Conservation (phyloP, 2,888 invertebrate genomes). For the Hydropsyche betteni region DNA sequence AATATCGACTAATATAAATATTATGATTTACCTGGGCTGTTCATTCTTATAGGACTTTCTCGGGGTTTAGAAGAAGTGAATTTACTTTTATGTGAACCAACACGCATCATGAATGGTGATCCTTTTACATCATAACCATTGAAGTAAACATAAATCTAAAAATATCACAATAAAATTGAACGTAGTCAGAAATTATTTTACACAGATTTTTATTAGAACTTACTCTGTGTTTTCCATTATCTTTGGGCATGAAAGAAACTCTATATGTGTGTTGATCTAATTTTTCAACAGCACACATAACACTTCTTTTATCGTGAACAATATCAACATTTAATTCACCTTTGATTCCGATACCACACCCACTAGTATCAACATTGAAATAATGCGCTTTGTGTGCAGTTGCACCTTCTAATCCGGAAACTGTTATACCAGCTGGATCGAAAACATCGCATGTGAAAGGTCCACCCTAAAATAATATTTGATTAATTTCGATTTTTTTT, state of each 20-base stretch:
- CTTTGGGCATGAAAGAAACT: slow-evolving; percentile 81
- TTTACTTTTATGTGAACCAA: slow-evolving; percentile 76
- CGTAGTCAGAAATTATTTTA: too few species aligned
- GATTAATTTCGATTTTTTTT: neutral
- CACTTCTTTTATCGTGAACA: slow-evolving; percentile 86
- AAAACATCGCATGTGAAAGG: slow-evolving; percentile 97
- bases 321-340: slow-evolving; percentile 91
- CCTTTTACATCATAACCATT: slow-evolving; percentile 88
- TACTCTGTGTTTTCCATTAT: slow-evolving; percentile 81
- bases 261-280: slow-evolving; percentile 79
- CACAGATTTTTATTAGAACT: slow-evolving; percentile 50
- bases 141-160: slow-evolving; percentile 85
- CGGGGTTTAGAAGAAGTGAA: slow-evolving; percentile 63
- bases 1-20: neutral
- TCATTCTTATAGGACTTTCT: slow-evolving; percentile 66
- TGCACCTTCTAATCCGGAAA: slow-evolving; percentile 82
- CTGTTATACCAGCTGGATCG: slow-evolving; percentile 89
- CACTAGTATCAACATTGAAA: slow-evolving; percentile 74
- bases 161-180: neutral
- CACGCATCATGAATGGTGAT: slow-evolving; percentile 87
- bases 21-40: slow-evolving; percentile 62
- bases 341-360: slow-evolving; percentile 78
- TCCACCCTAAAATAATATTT: slow-evolving; percentile 73
- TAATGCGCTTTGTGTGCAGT: slow-evolving; percentile 87
- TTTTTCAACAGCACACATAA: slow-evolving; percentile 83